Percentiles rank a stretch among this genome's conserved stretches.
Conservation (phyloP, 2,797 vertebrate genomes). For the Remorina albescens region DNA sequence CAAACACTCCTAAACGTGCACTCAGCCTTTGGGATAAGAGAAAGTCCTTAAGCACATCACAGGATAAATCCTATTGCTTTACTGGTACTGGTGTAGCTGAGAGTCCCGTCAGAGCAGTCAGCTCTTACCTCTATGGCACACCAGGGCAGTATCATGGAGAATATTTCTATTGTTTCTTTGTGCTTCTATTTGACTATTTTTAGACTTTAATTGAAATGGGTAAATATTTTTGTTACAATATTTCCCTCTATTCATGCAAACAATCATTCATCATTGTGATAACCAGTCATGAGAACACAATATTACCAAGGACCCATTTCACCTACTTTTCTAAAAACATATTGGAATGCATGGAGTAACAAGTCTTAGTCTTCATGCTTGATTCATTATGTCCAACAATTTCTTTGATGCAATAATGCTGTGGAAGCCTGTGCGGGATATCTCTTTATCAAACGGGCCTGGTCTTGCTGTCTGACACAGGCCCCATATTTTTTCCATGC, state of each 20-base stretch:
- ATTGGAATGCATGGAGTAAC: background rate
- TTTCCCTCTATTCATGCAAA: background rate
- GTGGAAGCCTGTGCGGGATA: background rate
- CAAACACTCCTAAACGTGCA: slow-evolving; percentile 71
- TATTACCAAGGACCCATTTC: slow-evolving; percentile 3
- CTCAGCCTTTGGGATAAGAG: slow-evolving; percentile 51
- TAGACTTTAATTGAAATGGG: background rate
- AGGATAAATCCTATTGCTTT: slow-evolving; percentile 56
- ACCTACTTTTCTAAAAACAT: background rate
- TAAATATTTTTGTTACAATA: background rate
- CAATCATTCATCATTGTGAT: background rate
- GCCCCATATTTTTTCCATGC: background rate
- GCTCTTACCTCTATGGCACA: background rate
- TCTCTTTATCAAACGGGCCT: background rate
- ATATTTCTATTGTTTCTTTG: background rate
- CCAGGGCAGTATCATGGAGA: background rate
- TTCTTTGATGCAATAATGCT: background rate
- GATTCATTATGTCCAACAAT: background rate
- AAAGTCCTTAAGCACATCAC: slow-evolving; percentile 62
- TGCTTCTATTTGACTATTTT: slow-evolving; percentile 6
- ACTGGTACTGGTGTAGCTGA: slow-evolving; percentile 1
- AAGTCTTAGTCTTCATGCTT: background rate
- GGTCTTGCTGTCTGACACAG: background rate
- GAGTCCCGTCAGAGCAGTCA: slow-evolving; percentile 10
- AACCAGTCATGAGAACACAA: background rate